phyloP scores from a whole-genome alignment of 2,113 vertebrate genomes.

The Toxotes jaculatrix region DNA sequence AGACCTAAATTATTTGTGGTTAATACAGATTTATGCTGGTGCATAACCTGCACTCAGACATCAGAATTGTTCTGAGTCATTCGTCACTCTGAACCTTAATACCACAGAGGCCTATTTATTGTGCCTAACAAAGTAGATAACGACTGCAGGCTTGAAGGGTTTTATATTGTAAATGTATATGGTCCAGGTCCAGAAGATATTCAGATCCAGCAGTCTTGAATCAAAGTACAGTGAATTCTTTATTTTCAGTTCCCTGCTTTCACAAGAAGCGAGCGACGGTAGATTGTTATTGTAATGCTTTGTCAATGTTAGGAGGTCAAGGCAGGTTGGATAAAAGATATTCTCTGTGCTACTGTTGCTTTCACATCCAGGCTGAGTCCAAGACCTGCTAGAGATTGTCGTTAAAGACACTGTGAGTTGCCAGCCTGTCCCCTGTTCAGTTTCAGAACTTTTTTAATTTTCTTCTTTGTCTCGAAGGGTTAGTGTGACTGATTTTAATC shows the following conservation, averaged over 20 bases:
- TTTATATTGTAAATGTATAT: constrained; percentile 63
- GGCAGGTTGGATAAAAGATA: constrained; percentile 33
- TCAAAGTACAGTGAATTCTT: constrained; percentile 54
- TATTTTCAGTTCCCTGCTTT: constrained; percentile 46
- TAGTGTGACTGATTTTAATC: constrained; percentile 34
- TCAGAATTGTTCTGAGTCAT: constrained; percentile 71
- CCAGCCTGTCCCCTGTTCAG: constrained; percentile 40
- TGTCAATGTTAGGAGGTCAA: constrained; percentile 58
- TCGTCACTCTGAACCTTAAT: constrained; percentile 81
- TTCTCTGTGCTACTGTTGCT: constrained; percentile 51
- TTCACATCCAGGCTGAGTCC: constrained; percentile 24
- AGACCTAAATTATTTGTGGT: constrained; percentile 81
- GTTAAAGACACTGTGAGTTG: constrained; percentile 48
- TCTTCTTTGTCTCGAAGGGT: constrained; percentile 28
- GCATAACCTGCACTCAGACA: constrained; percentile 71
- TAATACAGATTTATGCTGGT: constrained; percentile 77
- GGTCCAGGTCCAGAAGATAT: constrained; percentile 72
- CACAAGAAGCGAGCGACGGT: constrained; percentile 28
- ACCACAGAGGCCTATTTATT: constrained; percentile 81
- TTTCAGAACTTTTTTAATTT: constrained; percentile 30
- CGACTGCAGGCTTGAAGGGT: constrained; percentile 70
- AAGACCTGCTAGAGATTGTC: constrained; percentile 37
- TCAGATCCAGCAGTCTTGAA: constrained; percentile 69
- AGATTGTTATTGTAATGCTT: constrained; percentile 31
- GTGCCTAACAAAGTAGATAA: constrained; percentile 71